phyloP scores from a whole-genome alignment of 2,888 invertebrate genomes.

The Neocrepidodera transversa region DNA sequence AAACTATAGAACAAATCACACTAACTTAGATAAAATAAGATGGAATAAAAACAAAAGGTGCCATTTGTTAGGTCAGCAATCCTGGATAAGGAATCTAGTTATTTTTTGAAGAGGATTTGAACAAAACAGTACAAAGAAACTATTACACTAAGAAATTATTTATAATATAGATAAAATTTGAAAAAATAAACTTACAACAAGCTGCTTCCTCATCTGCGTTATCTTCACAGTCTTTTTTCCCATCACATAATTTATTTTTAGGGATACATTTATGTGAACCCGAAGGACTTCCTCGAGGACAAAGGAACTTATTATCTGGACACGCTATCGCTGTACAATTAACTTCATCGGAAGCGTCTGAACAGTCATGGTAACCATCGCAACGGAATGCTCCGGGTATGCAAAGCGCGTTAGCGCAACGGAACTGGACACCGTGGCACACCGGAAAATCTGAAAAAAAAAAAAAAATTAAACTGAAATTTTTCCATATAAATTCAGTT shows the following conservation, averaged over 20 bases:
- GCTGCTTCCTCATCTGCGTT: constrained; percentile 87
- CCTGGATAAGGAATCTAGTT: too few species aligned
- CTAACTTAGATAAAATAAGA: too few species aligned
- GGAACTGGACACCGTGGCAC: constrained; percentile 89
- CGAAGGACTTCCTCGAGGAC: constrained; percentile 76
- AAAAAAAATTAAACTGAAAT: too few species aligned
- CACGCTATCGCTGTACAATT: constrained; percentile 89
- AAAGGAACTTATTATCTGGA: constrained; percentile 90
- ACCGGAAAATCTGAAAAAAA: constrained; percentile 77
- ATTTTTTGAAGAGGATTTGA: too few species aligned
- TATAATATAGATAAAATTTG: too few species aligned
- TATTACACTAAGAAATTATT: too few species aligned
- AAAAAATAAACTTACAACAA: constrained; percentile 87
- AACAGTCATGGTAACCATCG: constrained; percentile 89
- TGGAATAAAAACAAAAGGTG: too few species aligned
- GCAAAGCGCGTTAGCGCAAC: constrained; percentile 91
- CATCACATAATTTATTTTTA: constrained; percentile 87
- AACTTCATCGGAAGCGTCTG: constrained; percentile 87
- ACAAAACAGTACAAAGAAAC: too few species aligned
- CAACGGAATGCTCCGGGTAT: constrained; percentile 88
- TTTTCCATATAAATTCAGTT: too few species aligned
- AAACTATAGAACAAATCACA: too few species aligned
- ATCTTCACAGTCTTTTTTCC: constrained; percentile 89
- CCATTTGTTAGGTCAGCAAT: too few species aligned
- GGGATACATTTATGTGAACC: constrained; percentile 87